These are phyloP conservation scores for Myripristis murdjan DNA, from an alignment of 2,797 vertebrate species.

Conservation along the genomic window DNA sequence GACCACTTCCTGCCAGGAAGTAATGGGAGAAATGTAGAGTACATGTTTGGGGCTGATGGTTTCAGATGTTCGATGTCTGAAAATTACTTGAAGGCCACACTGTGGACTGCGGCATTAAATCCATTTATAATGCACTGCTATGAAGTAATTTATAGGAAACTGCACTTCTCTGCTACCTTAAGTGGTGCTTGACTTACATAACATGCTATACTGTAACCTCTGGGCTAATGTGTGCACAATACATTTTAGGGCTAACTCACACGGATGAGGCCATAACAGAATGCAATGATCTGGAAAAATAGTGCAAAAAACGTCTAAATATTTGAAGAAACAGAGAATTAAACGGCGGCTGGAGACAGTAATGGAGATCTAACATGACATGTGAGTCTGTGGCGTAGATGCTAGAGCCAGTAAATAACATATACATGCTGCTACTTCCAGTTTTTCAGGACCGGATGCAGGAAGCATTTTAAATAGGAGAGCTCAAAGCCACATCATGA, in stretches of 20 bases:
- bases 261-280: too few species aligned
- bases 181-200: conserved; percentile 56
- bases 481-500: too few species aligned
- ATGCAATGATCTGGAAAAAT: too few species aligned
- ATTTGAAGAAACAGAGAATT: neutral
- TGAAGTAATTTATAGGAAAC: conserved; percentile 56
- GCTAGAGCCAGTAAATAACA: neutral
- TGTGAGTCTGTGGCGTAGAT: neutral
- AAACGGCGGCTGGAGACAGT: neutral
- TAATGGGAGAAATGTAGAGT: conserved; percentile 72
- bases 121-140: conserved; percentile 53
- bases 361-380: neutral
- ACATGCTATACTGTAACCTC: conserved; percentile 21
- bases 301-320: neutral
- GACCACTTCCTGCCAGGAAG: conserved; percentile 64
- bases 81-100: conserved; percentile 58
- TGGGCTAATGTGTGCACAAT: conserved; percentile 7
- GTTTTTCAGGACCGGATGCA: neutral
- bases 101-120: conserved; percentile 43
- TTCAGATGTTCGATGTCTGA: conserved; percentile 65
- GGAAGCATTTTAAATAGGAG: too few species aligned
- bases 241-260: too few species aligned
- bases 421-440: neutral
- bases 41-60: conserved; percentile 63
- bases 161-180: conserved; percentile 40